Conservation (phyloP, 2,113 vertebrate genomes). For the Psilopogon haemacephalus region DNA sequence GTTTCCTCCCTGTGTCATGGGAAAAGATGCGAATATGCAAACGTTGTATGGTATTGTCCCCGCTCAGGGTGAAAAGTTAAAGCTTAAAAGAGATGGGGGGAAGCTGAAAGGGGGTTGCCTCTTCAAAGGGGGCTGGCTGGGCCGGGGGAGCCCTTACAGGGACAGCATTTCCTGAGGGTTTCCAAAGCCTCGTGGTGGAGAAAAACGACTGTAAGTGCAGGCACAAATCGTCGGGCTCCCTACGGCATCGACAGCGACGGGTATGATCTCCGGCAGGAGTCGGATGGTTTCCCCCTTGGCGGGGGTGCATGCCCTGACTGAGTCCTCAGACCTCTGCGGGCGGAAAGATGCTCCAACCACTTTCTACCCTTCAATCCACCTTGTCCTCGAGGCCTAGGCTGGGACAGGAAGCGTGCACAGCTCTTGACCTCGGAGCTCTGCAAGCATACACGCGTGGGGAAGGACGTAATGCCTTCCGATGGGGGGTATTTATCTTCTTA, state of each 20-base stretch:
- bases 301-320: not conserved
- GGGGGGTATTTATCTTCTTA: conserved; percentile 29
- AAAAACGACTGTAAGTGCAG: not conserved
- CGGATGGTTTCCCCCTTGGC: not conserved
- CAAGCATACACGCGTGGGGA: not conserved
- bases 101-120: conserved; percentile 16
- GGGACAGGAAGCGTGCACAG: not conserved
- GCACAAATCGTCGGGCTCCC: not conserved
- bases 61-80: conserved; percentile 68
- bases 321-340: fast-evolving
- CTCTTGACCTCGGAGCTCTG: not conserved
- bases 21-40: conserved; percentile 65
- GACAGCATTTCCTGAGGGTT: not conserved
- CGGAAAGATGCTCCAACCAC: not conserved
- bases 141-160: not conserved
- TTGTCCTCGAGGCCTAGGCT: not conserved
- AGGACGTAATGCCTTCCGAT: not conserved
- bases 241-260: not conserved
- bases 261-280: not conserved
- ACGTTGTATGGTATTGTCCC: conserved; percentile 43
- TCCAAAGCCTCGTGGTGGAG: not conserved
- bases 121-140: conserved; percentile 58
- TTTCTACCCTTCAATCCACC: not conserved
- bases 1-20: conserved; percentile 36
- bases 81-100: conserved; percentile 41